These are phyloP conservation scores for Pyrocoelia pectoralis DNA, from an alignment of 2,888 invertebrate genomes.

Conservation along the genomic window DNA sequence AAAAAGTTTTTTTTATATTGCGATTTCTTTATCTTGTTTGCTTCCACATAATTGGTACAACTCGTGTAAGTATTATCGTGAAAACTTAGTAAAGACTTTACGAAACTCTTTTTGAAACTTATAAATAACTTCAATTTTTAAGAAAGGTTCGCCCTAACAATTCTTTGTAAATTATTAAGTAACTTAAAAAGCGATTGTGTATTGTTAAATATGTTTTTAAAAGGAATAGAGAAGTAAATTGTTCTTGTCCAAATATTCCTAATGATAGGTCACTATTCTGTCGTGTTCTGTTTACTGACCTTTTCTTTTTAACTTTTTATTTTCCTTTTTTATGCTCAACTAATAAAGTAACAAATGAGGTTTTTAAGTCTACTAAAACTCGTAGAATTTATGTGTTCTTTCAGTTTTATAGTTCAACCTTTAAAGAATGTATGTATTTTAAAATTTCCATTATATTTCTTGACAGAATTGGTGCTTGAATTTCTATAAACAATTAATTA, in stretches of 20 bases:
- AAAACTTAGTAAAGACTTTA: background rate
- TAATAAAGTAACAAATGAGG: slow-evolving; percentile 21
- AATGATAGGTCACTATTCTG: background rate
- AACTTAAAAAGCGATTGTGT: too few relatives aligned
- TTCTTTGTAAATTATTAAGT: background rate
- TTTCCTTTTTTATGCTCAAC: slow-evolving; percentile 14
- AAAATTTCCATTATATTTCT: slow-evolving; percentile 20
- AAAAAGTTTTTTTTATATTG: background rate
- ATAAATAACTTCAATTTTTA: background rate
- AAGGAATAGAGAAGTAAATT: background rate
- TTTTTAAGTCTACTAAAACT: slow-evolving; percentile 16
- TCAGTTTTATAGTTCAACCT: slow-evolving; percentile 19
- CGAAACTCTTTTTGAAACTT: background rate
- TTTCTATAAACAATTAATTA: slow-evolving; percentile 28
- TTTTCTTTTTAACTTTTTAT: slow-evolving; percentile 12
- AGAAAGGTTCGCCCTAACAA: background rate
- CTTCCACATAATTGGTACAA: background rate
- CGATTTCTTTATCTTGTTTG: background rate
- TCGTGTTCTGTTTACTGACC: slow-evolving; percentile 11
- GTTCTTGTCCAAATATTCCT: background rate
- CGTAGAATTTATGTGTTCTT: slow-evolving; percentile 15
- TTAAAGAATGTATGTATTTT: slow-evolving; percentile 16
- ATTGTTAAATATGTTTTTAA: background rate
- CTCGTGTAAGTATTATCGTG: background rate
- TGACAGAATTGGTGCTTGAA: slow-evolving; percentile 19